phyloP scores from a whole-genome alignment of 1,140 invertebrate genomes.

The Aphelenchoides fujianensis region DNA sequence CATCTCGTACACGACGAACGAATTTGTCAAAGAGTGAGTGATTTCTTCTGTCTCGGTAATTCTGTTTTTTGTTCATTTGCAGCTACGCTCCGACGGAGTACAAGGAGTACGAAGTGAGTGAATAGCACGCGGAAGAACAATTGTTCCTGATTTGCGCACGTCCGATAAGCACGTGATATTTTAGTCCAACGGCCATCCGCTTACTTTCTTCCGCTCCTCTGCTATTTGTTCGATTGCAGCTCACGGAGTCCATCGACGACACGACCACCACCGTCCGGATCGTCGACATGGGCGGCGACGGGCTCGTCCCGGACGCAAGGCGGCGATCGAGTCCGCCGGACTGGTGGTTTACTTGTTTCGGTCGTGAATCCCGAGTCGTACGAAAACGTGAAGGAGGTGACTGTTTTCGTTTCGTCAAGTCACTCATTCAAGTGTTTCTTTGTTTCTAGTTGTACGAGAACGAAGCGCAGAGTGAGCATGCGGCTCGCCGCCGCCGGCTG shows the following conservation, averaged over 20 bases:
- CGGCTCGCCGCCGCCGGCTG: conserved; percentile 92
- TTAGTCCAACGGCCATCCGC: no score
- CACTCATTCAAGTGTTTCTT: conserved; percentile 31
- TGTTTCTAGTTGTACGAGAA: conserved; percentile 92
- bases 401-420: conserved; percentile 66
- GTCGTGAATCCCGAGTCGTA: conserved; percentile 96
- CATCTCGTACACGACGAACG: conserved; percentile 75
- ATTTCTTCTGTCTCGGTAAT: no score
- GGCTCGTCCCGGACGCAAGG: conserved; percentile 73
- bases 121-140: conserved; percentile 14
- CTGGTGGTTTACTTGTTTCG: conserved; percentile 98
- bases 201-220: no score
- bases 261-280: conserved; percentile 95
- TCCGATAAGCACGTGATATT: no score
- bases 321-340: conserved; percentile 77
- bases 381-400: conserved; percentile 99
- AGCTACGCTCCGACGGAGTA: conserved; percentile 86
- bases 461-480: no score
- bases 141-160: no score
- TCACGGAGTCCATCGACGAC: conserved; percentile 67
- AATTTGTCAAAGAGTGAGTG: conserved; percentile 95
- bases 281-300: conserved; percentile 96
- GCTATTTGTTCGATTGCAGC: conserved; percentile 54
- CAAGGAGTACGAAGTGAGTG: conserved; percentile 63
- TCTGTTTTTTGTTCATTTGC: no score